Base-by-base conservation (phyloP, 2,888 invertebrate species). In the Parasteatoda lunata region DNA sequence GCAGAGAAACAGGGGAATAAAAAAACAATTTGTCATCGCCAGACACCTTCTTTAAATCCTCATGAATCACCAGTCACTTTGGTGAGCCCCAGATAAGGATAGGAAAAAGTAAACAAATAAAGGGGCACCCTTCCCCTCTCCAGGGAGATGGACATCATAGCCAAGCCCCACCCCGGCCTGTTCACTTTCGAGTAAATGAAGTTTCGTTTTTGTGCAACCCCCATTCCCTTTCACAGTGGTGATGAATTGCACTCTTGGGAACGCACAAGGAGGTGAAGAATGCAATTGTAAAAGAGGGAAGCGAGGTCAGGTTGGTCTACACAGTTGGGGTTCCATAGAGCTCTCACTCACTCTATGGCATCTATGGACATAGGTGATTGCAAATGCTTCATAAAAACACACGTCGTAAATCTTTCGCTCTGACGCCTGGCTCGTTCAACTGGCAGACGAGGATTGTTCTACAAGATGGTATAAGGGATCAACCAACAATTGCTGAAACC, bases 361-460 rank as follows among this genome's bases (percentile, higher is more conserved):
- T 80, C 45, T 81, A 81, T 76, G 75, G 75, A 75, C 69, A 75
- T 68, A 76, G 75, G 84, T 84, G 84, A 84, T 84, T 79, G 84
- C 84, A 84, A 84, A 84, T 84, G 84, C 73, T 78, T 84, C 78
- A 84, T 84, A 84, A 84, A 84, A 84, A 84, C 78, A 84, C 84
- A 84, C 78, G 73, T 73, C 78, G 73, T 84, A 84, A 84, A 84
- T 84, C 84, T 84, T n/a, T 78, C 47, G 30, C 13, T 11, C 75
- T 79, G 84, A 79, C 84, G 78, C 78, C 78, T 84, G 78, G 72
- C 70, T 84, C 79, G 79, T 71, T 79, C 79, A 79, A 66, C 80
- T 80, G 65, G 72, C 80, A 77, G 84, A 77, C 70, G 68, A 59
- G 82, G 75, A 69, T 79, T 30, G 78, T 47, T 73, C 64, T 65